Conservation (phyloP, 2,797 vertebrate species). For the Falco rusticolus region DNA sequence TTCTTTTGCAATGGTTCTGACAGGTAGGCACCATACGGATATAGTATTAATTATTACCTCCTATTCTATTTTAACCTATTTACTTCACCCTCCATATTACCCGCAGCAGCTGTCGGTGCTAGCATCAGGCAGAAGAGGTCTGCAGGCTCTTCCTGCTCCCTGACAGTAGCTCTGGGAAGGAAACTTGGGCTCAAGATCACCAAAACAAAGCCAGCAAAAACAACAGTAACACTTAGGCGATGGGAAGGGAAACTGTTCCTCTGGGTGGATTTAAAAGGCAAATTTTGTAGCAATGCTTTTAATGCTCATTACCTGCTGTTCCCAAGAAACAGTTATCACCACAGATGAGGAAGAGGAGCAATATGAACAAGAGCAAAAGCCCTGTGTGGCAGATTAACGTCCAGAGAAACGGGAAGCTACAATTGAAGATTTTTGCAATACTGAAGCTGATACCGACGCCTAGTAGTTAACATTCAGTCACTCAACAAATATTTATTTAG, state of each 20-base stretch:
- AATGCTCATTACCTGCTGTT: background rate
- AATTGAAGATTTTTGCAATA: background rate
- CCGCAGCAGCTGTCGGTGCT: rapidly evolving
- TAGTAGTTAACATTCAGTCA: constrained; percentile 46
- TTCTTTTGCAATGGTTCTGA: background rate
- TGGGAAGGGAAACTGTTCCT: background rate
- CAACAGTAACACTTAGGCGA: background rate
- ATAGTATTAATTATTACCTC: background rate
- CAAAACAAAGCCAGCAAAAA: background rate
- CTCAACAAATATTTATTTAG: constrained; percentile 49
- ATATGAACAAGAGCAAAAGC: background rate
- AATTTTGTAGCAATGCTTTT: background rate
- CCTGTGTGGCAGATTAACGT: background rate
- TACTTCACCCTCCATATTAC: background rate
- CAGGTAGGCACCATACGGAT: background rate
- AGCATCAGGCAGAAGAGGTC: background rate
- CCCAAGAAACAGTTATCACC: background rate
- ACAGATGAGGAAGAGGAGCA: background rate
- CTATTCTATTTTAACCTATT: background rate
- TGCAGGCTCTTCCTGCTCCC: background rate
- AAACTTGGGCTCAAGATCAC: background rate
- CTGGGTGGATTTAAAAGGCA: background rate
- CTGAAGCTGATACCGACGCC: background rate
- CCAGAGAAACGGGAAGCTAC: background rate
- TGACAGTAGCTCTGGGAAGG: background rate